Conservation (phyloP, 2,797 vertebrate genomes). For the Sarcophilus harrisii region DNA sequence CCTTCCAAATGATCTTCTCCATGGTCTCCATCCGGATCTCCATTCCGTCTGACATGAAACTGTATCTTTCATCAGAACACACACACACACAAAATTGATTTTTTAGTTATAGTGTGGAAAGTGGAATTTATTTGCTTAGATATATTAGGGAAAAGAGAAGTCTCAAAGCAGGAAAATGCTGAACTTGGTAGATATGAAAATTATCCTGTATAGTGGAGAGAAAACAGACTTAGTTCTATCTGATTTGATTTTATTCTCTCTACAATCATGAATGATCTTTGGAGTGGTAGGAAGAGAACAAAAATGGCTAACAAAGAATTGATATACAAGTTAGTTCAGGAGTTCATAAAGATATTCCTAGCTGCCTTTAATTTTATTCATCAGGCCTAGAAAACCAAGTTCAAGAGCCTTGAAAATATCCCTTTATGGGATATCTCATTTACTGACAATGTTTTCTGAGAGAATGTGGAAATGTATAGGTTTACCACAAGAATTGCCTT, state of each 20-base stretch:
- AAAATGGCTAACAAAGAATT: background rate
- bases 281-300: background rate
- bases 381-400: background rate
- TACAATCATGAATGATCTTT: background rate
- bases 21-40: background rate
- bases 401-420: background rate
- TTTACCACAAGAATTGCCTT: background rate
- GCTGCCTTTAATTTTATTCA: background rate
- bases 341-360: background rate
- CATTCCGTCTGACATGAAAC: background rate
- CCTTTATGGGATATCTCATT: background rate
- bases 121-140: background rate
- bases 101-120: background rate
- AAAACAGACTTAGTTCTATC: background rate
- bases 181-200: background rate
- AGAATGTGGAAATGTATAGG: background rate
- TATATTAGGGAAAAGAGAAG: background rate
- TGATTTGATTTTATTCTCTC: background rate
- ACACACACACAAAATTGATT: background rate
- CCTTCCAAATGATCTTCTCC: background rate
- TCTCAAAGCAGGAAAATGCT: background rate
- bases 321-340: background rate
- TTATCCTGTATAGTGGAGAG: background rate
- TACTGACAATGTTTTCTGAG: background rate
- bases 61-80: background rate